Percentiles rank a stretch among this genome's conserved stretches.
phyloP scores from a whole-genome alignment of 2,888 invertebrate genomes.

The Gandaritis pyraliata region DNA sequence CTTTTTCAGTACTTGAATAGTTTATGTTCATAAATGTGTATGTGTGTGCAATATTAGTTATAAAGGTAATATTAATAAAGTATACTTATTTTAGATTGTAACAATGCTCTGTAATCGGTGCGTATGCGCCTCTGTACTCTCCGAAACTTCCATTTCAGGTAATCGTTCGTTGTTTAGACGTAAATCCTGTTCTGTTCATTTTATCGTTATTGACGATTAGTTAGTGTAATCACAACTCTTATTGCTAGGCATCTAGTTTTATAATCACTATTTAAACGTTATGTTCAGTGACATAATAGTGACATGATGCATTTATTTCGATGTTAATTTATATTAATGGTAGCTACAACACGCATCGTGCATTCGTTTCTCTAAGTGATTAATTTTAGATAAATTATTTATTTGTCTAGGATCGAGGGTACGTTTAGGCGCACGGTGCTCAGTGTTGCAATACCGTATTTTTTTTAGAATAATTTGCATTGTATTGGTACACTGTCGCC shows the following conservation, averaged over 20 bases:
- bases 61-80: conserved; percentile 69
- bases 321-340: conserved; percentile 82
- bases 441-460: conserved; percentile 59
- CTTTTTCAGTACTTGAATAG: conserved; percentile 65
- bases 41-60: conserved; percentile 85
- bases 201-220: conserved; percentile 70
- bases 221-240: conserved; percentile 80
- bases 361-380: conserved; percentile 73
- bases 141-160: conserved; percentile 71
- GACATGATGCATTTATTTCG: conserved; percentile 84
- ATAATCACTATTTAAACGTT: conserved; percentile 72
- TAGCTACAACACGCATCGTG: conserved; percentile 79
- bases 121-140: conserved; percentile 37
- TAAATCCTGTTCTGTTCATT: conserved; percentile 63
- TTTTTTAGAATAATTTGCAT: conserved; percentile 70
- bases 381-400: conserved; percentile 78
- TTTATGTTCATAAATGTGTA: conserved; percentile 77
- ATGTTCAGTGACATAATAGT: conserved; percentile 81
- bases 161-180: conserved; percentile 61
- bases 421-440: conserved; percentile 56
- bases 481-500: conserved; percentile 59
- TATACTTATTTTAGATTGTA: conserved; percentile 71
- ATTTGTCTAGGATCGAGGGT: conserved; percentile 62
- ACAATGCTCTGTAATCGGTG: conserved; percentile 54
- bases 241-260: conserved; percentile 76